These are phyloP conservation scores for Zygogramma bicolorata DNA, from an alignment of 2,888 invertebrate species.

Conservation along the genomic window DNA sequence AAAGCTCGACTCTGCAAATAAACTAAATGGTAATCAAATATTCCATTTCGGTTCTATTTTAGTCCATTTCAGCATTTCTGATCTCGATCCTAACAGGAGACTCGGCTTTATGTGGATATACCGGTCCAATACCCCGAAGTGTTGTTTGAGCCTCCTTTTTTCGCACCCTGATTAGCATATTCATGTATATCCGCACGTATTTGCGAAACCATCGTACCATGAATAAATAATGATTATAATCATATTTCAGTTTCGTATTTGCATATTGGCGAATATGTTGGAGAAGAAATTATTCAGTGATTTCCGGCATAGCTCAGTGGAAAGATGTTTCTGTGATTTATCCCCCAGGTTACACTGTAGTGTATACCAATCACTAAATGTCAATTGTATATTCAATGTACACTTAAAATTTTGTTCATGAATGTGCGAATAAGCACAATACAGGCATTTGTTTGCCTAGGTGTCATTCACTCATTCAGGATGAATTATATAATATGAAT, in stretches of 20 bases:
- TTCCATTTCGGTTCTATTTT: constrained; percentile 56
- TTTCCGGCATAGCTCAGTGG: too few relatives aligned
- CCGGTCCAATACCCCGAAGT: background rate
- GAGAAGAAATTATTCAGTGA: too few relatives aligned
- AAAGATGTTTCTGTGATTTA: too few relatives aligned
- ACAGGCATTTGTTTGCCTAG: too few relatives aligned
- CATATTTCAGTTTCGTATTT: background rate
- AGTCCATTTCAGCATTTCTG: constrained; percentile 53
- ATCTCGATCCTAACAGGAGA: constrained; percentile 54
- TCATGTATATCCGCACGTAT: background rate
- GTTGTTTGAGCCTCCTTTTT: background rate
- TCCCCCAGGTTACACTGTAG: too few relatives aligned
- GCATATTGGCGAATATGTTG: background rate
- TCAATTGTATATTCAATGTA: too few relatives aligned
- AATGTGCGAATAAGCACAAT: too few relatives aligned
- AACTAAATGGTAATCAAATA: constrained; percentile 51
- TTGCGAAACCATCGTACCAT: background rate
- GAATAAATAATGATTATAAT: background rate
- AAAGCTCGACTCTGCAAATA: background rate
- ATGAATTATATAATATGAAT: too few relatives aligned
- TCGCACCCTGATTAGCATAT: constrained; percentile 1
- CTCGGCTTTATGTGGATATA: constrained; percentile 14
- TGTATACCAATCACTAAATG: too few relatives aligned
- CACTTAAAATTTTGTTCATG: too few relatives aligned
- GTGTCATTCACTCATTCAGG: too few relatives aligned